Evolutionary conservation across 2,113 vertebrate species (phyloP).

Genomic region (Psilopsiagon aurifrons): DNA sequence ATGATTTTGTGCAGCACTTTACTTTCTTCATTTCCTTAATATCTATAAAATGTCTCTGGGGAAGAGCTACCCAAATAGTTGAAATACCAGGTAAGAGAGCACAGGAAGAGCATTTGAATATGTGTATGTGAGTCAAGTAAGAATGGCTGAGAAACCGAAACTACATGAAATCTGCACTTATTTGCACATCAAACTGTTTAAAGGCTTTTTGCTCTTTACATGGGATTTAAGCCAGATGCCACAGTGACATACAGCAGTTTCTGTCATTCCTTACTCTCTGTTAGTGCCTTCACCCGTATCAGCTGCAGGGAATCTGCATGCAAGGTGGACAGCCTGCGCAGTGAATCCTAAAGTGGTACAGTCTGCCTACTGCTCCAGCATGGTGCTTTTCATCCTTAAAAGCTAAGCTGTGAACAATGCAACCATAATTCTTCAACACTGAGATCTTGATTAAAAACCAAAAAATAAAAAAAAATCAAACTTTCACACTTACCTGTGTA

Average conservation of each 20-base stretch:
- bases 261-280: neutral
- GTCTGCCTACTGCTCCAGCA: neutral
- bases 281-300: neutral
- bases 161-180: neutral
- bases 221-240: neutral
- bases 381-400: neutral
- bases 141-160: neutral
- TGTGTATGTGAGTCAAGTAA: neutral
- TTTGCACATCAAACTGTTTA: neutral
- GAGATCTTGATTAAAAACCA: neutral
- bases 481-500: slow-evolving; percentile 82
- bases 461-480: neutral
- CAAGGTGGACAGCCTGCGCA: neutral
- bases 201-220: neutral
- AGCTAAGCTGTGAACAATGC: neutral
- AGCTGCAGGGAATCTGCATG: neutral
- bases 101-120: neutral
- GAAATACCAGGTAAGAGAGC: neutral
- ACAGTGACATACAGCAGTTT: neutral
- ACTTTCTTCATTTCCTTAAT: neutral
- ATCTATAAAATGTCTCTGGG: neutral
- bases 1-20: neutral
- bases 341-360: neutral
- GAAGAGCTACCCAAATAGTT: neutral
- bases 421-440: neutral